Evolutionary conservation across 2,888 invertebrate species (phyloP).

Genomic region (Mycogona germanica): DNA sequence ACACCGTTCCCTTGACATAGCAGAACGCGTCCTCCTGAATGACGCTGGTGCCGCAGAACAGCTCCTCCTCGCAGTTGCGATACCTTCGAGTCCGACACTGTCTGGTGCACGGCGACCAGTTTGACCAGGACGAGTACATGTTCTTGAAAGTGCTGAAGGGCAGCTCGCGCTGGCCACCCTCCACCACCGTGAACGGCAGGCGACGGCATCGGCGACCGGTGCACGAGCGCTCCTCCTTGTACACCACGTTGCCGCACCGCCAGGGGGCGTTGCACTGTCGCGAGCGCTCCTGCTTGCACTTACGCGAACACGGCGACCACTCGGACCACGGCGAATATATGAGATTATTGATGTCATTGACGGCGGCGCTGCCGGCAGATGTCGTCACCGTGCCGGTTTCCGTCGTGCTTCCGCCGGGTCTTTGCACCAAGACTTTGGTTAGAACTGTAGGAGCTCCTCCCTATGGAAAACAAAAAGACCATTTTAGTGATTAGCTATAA

Average conservation of each 20-base stretch:
- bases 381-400: no score
- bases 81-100: constrained; percentile 66
- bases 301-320: constrained; percentile 32
- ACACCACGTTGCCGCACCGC: constrained; percentile 28
- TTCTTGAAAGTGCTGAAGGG: constrained; percentile 27
- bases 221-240: constrained; percentile 27
- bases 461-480: no score
- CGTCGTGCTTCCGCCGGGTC: no score
- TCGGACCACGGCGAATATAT: constrained; percentile 19
- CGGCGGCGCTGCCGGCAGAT: no score
- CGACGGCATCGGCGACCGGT: constrained; percentile 6
- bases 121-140: constrained; percentile 49
- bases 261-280: constrained; percentile 25
- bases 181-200: constrained; percentile 6
- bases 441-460: no score
- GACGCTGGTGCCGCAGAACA: constrained; percentile 61
- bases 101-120: constrained; percentile 68
- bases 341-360: constrained; percentile 3
- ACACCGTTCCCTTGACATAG: constrained; percentile 65
- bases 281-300: constrained; percentile 32
- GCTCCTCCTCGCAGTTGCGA: constrained; percentile 59
- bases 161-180: constrained; percentile 24
- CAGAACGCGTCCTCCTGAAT: constrained; percentile 76
- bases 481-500: no score
- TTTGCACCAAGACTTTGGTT: no score